Evolutionary conservation across 1,140 invertebrate species (phyloP), one percentile per base, ranked within the genome.

Genomic region (Lethrus apterus): DNA sequence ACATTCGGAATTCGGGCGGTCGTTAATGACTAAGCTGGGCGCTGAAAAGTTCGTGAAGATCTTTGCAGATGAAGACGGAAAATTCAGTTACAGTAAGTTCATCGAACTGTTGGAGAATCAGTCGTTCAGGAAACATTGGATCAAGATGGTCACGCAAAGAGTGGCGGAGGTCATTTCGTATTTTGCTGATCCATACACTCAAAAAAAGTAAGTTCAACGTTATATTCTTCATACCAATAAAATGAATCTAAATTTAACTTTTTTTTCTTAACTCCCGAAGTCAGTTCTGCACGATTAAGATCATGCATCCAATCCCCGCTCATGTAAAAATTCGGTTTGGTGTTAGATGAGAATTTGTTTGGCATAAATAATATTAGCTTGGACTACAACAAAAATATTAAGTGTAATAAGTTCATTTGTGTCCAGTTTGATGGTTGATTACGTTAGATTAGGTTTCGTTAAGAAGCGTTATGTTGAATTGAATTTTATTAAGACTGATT

Each of bases 31-130:
- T 44, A 85, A 79, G 32, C 78, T 83, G 4, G 84, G 84, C 0
- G 65, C 84, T 1, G 75, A 78, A 29, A 73, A 76, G 26, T 75
- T 81, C n/a, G 62, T 81, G 21, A 70, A 71, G 59, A 63, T 70
- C 0, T 81, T 81, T 53, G 69, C 74, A 4, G 80, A 83, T 23
- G 67, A 75, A 2, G 67, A 78, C 38, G 86, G 85, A 0, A 77
- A 74, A 11, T 68, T 89, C 36, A 77, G 80, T 48, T 83, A 83
- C 52, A 78, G 81, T 38, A 72, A 75, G 45, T 78, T 88, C 34
- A 72, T 87, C 47, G 80, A 83, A 45, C 82, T 80, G 36, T 76
- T 89, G 54, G 84, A 89, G 54, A 86, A 87, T 59, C 79, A 82
- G 15, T 76, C 75, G 3, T 79, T 86, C 54, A 76, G 86, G 50